Conservation (phyloP, 2,888 invertebrate genomes). For the Spisula solida region DNA sequence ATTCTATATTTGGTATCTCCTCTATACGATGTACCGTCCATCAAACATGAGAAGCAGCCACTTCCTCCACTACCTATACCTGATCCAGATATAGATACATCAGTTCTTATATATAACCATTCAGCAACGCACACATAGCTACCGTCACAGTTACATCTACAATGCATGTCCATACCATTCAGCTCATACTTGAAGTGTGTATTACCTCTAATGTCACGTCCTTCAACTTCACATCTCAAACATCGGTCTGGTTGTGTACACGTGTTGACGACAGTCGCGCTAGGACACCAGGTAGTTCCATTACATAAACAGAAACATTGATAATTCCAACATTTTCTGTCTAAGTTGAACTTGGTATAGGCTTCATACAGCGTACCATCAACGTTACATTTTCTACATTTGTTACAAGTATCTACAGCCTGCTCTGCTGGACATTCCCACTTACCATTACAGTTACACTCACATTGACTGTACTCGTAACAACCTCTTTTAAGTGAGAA, state of each 20-base stretch:
- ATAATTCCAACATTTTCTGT: slow-evolving; percentile 70
- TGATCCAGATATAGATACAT: slow-evolving; percentile 61
- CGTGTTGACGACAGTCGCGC: slow-evolving; percentile 58
- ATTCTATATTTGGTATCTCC: slow-evolving; percentile 74
- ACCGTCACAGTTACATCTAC: slow-evolving; percentile 75
- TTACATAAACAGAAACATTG: slow-evolving; percentile 82
- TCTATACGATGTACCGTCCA: slow-evolving; percentile 66
- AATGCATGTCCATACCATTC: slow-evolving; percentile 65
- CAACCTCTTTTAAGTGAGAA: slow-evolving; percentile 75
- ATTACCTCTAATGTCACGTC: slow-evolving; percentile 69
- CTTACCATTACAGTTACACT: slow-evolving; percentile 74
- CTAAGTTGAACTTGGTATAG: slow-evolving; percentile 69
- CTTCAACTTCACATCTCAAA: slow-evolving; percentile 74
- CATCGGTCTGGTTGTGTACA: slow-evolving; percentile 69
- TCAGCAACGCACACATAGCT: slow-evolving; percentile 59
- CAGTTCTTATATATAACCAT: slow-evolving; percentile 60
- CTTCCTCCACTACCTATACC: slow-evolving; percentile 62
- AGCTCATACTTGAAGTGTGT: slow-evolving; percentile 72
- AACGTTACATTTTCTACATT: slow-evolving; percentile 77
- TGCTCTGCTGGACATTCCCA: slow-evolving; percentile 68
- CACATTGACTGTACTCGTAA: slow-evolving; percentile 69
- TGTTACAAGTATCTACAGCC: slow-evolving; percentile 71
- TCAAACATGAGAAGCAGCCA: slow-evolving; percentile 70
- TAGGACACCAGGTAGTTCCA: slow-evolving; percentile 78
- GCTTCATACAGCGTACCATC: slow-evolving; percentile 72